Conservation (phyloP, 2,888 invertebrate species). For the Scaptomyza reducta region DNA sequence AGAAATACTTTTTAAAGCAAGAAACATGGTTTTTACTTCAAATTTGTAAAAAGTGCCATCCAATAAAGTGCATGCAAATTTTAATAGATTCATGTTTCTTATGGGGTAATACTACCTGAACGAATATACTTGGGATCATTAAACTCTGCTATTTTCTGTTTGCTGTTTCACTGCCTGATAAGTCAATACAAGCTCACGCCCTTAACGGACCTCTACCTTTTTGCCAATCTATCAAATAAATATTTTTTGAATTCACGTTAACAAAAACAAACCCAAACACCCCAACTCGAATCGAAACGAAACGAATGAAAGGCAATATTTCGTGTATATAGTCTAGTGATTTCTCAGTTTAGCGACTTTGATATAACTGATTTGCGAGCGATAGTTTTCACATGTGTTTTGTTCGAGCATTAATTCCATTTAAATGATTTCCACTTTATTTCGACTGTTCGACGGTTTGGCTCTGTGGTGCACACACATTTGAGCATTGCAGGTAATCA, state of each 20-base stretch:
- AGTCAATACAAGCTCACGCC: constrained; percentile 45
- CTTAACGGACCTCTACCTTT: constrained; percentile 62
- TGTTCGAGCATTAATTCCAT: constrained; percentile 79
- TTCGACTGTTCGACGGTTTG: constrained; percentile 9
- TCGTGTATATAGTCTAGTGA: constrained; percentile 12
- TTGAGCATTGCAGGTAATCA: constrained; percentile 70
- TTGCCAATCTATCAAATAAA: constrained; percentile 43
- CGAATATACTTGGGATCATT: constrained; percentile 38
- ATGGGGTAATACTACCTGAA: not conserved
- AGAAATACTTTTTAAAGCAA: too few species aligned
- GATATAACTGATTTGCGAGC: constrained; percentile 44
- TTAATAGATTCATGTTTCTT: too few species aligned
- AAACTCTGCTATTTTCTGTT: constrained; percentile 10
- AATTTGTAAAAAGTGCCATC: too few species aligned
- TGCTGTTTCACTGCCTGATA: constrained; percentile 33
- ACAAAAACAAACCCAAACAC: constrained; percentile 38
- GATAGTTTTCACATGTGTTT: constrained; percentile 75
- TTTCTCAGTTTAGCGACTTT: constrained; percentile 30
- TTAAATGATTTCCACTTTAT: constrained; percentile 75
- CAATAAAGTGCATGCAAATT: too few species aligned
- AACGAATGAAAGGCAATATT: constrained; percentile 8
- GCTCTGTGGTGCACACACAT: constrained; percentile 39
- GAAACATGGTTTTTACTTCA: too few species aligned
- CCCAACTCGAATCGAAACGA: constrained; percentile 16
- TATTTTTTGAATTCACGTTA: constrained; percentile 38